phyloP scores from a whole-genome alignment of 2,888 invertebrate genomes.

The Laothoe populi region DNA sequence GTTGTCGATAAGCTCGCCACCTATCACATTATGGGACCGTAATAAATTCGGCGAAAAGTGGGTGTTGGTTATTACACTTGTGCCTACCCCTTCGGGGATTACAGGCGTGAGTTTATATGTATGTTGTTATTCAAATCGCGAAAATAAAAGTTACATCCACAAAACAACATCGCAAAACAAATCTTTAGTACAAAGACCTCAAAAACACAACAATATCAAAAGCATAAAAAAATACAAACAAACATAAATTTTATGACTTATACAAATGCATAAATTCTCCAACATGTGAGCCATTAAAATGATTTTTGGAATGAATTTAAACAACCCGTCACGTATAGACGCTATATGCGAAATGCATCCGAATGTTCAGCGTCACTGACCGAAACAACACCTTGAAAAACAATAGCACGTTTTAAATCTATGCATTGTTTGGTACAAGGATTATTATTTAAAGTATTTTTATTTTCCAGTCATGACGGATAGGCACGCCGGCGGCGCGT shows the following conservation, averaged over 20 bases:
- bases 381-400: conserved; percentile 39
- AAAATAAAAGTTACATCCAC: background rate
- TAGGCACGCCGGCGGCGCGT: background rate
- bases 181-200: background rate
- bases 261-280: background rate
- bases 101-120: background rate
- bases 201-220: background rate
- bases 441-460: background rate
- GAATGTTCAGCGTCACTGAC: conserved; percentile 30
- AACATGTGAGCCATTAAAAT: conserved; percentile 1
- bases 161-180: background rate
- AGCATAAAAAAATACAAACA: background rate
- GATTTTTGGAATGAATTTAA: background rate
- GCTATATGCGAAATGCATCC: conserved; percentile 1
- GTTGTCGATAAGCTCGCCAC: no score
- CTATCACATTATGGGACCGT: no score
- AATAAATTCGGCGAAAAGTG: no score
- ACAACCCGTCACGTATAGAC: conserved; percentile 4
- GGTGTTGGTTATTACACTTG: no score
- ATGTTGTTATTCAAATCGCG: background rate
- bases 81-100: no score
- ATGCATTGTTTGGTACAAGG: conserved; percentile 12
- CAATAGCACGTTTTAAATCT: conserved; percentile 44
- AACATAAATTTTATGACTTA: background rate
- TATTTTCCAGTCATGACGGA: no score